Conservation (phyloP, 2,888 invertebrate species). For the Trichopria drosophilae region DNA sequence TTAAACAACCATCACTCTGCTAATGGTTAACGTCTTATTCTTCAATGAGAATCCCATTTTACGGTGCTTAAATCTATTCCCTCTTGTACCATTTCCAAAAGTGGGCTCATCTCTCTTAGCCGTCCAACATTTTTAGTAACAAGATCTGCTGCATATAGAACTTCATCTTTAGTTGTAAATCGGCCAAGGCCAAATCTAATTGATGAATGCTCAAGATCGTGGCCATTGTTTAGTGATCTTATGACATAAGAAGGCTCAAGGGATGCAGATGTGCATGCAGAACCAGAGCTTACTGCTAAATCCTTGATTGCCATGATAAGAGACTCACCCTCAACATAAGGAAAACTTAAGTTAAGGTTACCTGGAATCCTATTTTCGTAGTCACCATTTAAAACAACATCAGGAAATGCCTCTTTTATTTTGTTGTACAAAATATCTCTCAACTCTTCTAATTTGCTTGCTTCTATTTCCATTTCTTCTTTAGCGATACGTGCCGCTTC, state of each 20-base stretch:
- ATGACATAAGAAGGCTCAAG: constrained; percentile 26
- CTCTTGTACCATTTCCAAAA: constrained; percentile 23
- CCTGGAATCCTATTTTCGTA: constrained; percentile 14
- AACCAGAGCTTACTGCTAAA: constrained; percentile 22
- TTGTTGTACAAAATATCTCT: constrained; percentile 18
- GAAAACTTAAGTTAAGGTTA: constrained; percentile 20
- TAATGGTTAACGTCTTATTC: too few species aligned
- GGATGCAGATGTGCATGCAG: constrained; percentile 23
- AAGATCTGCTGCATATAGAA: constrained; percentile 14
- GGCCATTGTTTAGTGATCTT: constrained; percentile 9
- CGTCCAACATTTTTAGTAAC: constrained; percentile 8
- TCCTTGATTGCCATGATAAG: constrained; percentile 21
- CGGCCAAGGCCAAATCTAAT: constrained; percentile 19
- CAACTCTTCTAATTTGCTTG: constrained; percentile 10
- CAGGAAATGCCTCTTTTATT: constrained; percentile 19
- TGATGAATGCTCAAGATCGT: constrained; percentile 22
- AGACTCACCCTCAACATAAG: constrained; percentile 20
- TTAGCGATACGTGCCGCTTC: constrained; percentile 19
- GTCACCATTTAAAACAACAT: constrained; percentile 21
- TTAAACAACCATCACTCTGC: too few species aligned
- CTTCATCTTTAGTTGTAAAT: constrained; percentile 24
- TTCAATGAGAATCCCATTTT: constrained; percentile 19
- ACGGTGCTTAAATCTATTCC: constrained; percentile 17
- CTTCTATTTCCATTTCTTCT: constrained; percentile 20
- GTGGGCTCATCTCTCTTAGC: constrained; percentile 16